phyloP scores from a whole-genome alignment of 2,797 vertebrate genomes.

The Poeciliopsis turneri region DNA sequence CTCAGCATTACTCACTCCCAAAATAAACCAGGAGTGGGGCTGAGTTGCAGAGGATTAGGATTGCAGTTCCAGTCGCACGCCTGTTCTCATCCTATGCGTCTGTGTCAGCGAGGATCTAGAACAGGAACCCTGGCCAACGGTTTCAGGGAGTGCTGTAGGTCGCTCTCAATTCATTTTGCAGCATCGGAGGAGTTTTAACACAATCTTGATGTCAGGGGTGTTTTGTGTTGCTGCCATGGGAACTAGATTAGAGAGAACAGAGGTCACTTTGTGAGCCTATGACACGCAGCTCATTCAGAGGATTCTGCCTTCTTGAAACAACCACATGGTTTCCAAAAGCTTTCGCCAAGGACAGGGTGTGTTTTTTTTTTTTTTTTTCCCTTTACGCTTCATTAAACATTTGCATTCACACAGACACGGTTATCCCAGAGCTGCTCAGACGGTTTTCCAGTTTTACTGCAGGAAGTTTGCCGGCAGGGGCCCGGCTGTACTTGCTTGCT shows the following conservation, averaged over 20 bases:
- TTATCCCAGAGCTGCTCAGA: slow-evolving; percentile 45
- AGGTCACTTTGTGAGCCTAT: slow-evolving; percentile 72
- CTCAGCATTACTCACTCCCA: slow-evolving; percentile 51
- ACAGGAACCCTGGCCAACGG: background rate
- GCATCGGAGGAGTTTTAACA: slow-evolving; percentile 7
- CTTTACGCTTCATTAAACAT: slow-evolving; percentile 16
- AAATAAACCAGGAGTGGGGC: slow-evolving; percentile 64
- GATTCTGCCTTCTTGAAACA: slow-evolving; percentile 55
- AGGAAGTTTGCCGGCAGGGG: slow-evolving; percentile 72
- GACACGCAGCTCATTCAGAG: slow-evolving; percentile 63
- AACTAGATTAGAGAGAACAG: slow-evolving; percentile 75
- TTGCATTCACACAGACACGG: slow-evolving; percentile 27
- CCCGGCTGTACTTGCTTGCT: slow-evolving; percentile 43
- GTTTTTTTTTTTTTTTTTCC: background rate
- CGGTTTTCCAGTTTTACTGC: slow-evolving; percentile 69
- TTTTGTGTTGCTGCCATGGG: slow-evolving; percentile 56
- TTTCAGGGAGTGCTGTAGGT: background rate
- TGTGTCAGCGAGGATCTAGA: slow-evolving; percentile 1
- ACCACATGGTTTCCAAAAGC: slow-evolving; percentile 61
- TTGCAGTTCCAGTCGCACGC: slow-evolving; percentile 20
- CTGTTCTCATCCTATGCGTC: slow-evolving; percentile 14
- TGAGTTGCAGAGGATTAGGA: slow-evolving; percentile 52
- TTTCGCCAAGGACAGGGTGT: slow-evolving; percentile 26
- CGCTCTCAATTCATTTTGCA: background rate
- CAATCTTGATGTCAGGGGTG: slow-evolving; percentile 40